These are phyloP conservation scores for Aegypius monachus DNA, from an alignment of 2,113 vertebrate species.

Conservation along the genomic window DNA sequence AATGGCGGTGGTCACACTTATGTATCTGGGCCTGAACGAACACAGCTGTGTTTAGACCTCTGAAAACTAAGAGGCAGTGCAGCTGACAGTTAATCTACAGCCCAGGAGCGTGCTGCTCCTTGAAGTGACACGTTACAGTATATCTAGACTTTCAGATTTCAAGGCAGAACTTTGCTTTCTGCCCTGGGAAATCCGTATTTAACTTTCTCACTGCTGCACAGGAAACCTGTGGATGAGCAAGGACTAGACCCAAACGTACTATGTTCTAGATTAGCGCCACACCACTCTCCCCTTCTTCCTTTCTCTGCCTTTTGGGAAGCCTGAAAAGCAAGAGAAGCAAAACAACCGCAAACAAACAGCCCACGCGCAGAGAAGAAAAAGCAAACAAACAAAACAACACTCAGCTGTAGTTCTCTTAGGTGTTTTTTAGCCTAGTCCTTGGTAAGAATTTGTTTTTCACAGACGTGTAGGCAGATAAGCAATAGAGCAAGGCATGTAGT, in stretches of 20 bases:
- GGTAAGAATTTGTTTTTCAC: background rate
- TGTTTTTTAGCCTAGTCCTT: background rate
- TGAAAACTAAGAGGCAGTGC: background rate
- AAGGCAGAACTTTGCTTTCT: background rate
- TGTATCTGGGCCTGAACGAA: background rate
- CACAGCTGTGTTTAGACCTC: fast-evolving
- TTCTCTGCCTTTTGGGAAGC: background rate
- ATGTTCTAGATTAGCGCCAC: background rate
- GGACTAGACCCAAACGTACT: background rate
- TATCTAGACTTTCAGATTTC: background rate
- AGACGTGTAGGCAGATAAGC: background rate
- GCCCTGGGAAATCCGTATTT: background rate
- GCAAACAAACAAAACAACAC: fast-evolving
- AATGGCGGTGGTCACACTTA: fast-evolving
- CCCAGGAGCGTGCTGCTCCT: background rate
- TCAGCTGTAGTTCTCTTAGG: background rate
- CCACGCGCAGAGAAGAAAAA: fast-evolving
- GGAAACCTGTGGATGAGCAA: background rate
- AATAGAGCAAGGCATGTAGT: background rate
- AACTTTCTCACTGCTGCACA: background rate
- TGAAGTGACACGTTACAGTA: fast-evolving
- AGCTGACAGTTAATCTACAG: fast-evolving
- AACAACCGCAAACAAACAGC: background rate
- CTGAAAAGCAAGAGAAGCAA: background rate
- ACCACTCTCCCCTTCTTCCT: background rate